Evolutionary conservation across 2,113 vertebrate genomes (phyloP).

Genomic region (Chlorocebus sabaeus): DNA sequence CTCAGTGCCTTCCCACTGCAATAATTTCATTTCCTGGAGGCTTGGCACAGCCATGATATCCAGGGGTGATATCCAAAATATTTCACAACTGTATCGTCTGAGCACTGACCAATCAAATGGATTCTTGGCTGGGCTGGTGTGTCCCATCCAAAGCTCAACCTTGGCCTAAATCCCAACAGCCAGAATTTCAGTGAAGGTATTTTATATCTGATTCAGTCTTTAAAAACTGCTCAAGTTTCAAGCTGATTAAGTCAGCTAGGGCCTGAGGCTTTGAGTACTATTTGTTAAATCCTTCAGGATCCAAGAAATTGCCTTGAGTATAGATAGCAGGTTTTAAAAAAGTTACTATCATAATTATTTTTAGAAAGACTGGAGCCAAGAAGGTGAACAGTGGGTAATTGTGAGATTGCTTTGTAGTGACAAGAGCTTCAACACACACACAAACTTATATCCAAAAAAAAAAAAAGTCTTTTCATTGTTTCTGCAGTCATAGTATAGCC

Average conservation of each 20-base stretch:
- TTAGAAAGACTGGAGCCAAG: constrained; percentile 67
- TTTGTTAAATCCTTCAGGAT: constrained; percentile 51
- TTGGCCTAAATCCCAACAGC: constrained; percentile 20
- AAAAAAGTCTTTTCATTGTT: constrained; percentile 74
- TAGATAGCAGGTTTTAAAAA: constrained; percentile 49
- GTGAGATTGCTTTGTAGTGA: constrained; percentile 71
- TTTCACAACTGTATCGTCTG: background rate
- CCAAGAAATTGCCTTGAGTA: constrained; percentile 53
- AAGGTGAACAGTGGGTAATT: constrained; percentile 82
- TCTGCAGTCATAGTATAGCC: constrained; percentile 73
- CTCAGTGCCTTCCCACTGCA: constrained; percentile 3
- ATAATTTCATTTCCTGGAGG: constrained; percentile 45
- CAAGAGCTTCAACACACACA: constrained; percentile 56
- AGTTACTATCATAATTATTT: constrained; percentile 59
- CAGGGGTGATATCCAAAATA: constrained; percentile 22
- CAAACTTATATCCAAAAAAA: constrained; percentile 42
- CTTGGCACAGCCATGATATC: background rate
- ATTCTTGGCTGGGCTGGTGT: background rate
- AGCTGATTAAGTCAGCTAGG: constrained; percentile 48
- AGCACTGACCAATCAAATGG: background rate
- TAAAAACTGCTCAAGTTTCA: constrained; percentile 59
- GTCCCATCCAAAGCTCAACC: background rate
- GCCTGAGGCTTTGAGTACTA: constrained; percentile 23
- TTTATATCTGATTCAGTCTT: constrained; percentile 47
- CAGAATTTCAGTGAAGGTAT: constrained; percentile 35